Evolutionary conservation across 2,888 invertebrate species (phyloP).

Genomic region (Koerneria pararmatus): DNA sequence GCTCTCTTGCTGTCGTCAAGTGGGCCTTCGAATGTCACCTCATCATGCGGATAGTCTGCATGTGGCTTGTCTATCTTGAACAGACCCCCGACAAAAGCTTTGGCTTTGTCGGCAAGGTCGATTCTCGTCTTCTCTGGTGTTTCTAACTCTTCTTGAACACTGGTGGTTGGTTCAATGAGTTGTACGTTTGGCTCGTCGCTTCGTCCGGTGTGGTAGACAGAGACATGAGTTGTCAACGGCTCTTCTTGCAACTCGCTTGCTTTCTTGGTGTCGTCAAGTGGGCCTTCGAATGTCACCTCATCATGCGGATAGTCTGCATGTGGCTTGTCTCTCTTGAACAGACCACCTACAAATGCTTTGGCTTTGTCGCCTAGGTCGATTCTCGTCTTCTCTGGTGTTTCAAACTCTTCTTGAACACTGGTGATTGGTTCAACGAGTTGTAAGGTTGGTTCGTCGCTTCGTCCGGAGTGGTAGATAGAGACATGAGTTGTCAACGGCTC

Average conservation of each 20-base stretch:
- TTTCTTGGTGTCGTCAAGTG: neutral
- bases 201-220: conserved; percentile 12
- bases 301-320: too few relatives aligned
- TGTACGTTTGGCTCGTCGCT: too few relatives aligned
- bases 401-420: too few relatives aligned
- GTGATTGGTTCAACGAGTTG: too few relatives aligned
- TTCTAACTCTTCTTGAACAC: neutral
- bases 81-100: conserved; percentile 6
- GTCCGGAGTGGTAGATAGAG: too few relatives aligned
- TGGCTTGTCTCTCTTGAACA: too few relatives aligned
- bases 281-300: conserved; percentile 16
- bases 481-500: too few relatives aligned
- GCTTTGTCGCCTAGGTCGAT: too few relatives aligned
- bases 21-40: neutral
- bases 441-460: too few relatives aligned
- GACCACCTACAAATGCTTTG: too few relatives aligned
- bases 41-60: conserved; percentile 10
- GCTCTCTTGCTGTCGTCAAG: neutral
- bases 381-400: too few relatives aligned
- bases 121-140: conserved; percentile 10
- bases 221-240: conserved; percentile 1
- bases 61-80: conserved; percentile 11
- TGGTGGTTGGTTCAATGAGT: neutral
- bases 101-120: conserved; percentile 13
- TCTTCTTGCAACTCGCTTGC: neutral